Base-by-base conservation (phyloP, 2,888 invertebrate genomes). In the Spisula subtruncata region DNA sequence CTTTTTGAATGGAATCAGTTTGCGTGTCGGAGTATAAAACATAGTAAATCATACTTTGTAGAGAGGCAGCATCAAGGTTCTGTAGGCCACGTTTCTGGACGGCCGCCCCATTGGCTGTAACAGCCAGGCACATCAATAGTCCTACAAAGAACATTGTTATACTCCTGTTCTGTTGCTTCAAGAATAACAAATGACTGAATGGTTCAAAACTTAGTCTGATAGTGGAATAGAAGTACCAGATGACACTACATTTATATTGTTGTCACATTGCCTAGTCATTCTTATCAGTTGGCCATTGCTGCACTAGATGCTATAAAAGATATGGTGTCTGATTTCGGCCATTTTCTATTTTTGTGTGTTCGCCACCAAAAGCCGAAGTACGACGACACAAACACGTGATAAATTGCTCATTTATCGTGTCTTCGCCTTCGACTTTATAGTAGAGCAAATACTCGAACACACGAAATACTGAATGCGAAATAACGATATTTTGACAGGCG, bases 11-110 rank as follows among this genome's bases (percentile, higher is more conserved):
- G n/a, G n/a, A n/a, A n/a, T n/a, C n/a, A n/a, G 12, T 48, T 48
- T 48, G 12, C 48, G 48, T 8, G 48, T n/a, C 48, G 48, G 12
- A 48, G 14, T 1, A 51, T 46, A 25, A 51, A 81, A 5, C 20
- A 35, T 41, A 20, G 20, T 84, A 35, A 51, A 29, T 18, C 18
- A 35, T 75, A 75, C 92, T 66, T 54, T 87, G 54, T 25, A 92
- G 80, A 6, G 90, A 85, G 35, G 85, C 82, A 0, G 80, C 18
- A 51, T 89, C 90, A 82, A 92, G 84, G 1, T 83, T n/a, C 75
- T 89, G 86, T 4, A 92, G 66, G 14, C 48, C 83, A 14, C 92
- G 75, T 41, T 80, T 89, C 25, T 90, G 87, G 35, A 90, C 48
- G 1, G 83, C 54, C 18, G 90, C 90, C 1, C 87, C 88, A 87